phyloP scores from a whole-genome alignment of 2,797 vertebrate species.

The Dermochelys coriacea region DNA sequence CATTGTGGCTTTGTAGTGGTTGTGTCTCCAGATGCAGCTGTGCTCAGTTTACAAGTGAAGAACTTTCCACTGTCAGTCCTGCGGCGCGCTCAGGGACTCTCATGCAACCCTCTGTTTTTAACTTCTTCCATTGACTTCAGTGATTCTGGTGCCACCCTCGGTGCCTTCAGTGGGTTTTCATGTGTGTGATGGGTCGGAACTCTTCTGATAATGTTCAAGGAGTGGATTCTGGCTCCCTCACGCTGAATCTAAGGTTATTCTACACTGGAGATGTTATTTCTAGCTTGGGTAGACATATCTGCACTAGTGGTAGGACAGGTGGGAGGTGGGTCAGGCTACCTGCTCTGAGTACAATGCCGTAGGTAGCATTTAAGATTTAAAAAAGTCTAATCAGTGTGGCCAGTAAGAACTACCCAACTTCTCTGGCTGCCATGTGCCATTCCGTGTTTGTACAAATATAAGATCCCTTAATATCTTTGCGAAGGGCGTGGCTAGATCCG shows the following conservation, averaged over 20 bases:
- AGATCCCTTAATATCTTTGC: not conserved
- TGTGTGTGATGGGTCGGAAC: not conserved
- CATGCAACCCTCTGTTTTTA: too few relatives aligned
- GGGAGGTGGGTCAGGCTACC: too few relatives aligned
- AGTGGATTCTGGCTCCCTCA: not conserved
- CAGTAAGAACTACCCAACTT: too few relatives aligned
- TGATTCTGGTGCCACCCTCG: not conserved
- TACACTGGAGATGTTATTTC: not conserved
- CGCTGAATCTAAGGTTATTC: not conserved
- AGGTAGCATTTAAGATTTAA: too few relatives aligned
- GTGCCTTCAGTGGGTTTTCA: not conserved
- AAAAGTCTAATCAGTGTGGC: too few relatives aligned
- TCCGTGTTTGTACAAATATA: too few relatives aligned
- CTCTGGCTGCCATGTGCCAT: too few relatives aligned
- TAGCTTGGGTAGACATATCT: not conserved
- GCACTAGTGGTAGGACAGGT: not conserved
- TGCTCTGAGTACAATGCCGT: too few relatives aligned
- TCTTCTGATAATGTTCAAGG: not conserved
- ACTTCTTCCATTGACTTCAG: not conserved
- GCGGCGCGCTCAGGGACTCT: not conserved
- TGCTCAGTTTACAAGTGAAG: not conserved
- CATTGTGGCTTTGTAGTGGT: not conserved
- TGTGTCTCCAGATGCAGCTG: not conserved
- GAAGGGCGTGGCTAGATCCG: not conserved
- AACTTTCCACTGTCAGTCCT: not conserved